Conservation (phyloP, 1,140 invertebrate genomes). For the Drosophila santomea region DNA sequence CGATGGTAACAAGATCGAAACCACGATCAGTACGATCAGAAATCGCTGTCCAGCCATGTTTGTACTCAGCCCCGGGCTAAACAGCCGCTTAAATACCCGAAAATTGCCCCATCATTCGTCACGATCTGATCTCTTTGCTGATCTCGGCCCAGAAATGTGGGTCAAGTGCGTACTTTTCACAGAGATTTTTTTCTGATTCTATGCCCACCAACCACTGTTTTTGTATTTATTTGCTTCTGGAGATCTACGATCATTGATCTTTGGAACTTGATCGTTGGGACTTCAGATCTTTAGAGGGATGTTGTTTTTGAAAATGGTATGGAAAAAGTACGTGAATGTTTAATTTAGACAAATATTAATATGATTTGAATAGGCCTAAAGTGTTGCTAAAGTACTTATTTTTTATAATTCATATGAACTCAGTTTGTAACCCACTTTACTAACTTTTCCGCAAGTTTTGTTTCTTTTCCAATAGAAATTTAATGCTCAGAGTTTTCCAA, state of each 20-base stretch:
- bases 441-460: too few species aligned
- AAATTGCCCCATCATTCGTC: conserved; percentile 30
- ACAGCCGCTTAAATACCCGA: conserved; percentile 46
- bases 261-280: not conserved
- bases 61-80: conserved; percentile 15
- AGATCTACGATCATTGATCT: conserved; percentile 25
- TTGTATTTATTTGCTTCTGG: not conserved
- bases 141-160: conserved; percentile 14
- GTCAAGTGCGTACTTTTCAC: conserved; percentile 37
- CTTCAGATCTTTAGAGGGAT: not conserved
- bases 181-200: conserved; percentile 2
- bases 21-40: conserved; percentile 12
- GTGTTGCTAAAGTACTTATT: too few species aligned
- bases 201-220: conserved; percentile 9
- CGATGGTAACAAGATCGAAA: conserved; percentile 2
- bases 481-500: too few species aligned
- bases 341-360: too few species aligned
- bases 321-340: not conserved
- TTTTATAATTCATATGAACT: too few species aligned
- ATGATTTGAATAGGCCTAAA: too few species aligned
- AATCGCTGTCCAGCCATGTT: conserved; percentile 16
- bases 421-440: too few species aligned
- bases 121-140: conserved; percentile 19
- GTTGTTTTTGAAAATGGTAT: not conserved
- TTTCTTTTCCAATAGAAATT: too few species aligned